These are phyloP conservation scores for Globia sparganii DNA, from an alignment of 2,888 invertebrate species.

Conservation along the genomic window DNA sequence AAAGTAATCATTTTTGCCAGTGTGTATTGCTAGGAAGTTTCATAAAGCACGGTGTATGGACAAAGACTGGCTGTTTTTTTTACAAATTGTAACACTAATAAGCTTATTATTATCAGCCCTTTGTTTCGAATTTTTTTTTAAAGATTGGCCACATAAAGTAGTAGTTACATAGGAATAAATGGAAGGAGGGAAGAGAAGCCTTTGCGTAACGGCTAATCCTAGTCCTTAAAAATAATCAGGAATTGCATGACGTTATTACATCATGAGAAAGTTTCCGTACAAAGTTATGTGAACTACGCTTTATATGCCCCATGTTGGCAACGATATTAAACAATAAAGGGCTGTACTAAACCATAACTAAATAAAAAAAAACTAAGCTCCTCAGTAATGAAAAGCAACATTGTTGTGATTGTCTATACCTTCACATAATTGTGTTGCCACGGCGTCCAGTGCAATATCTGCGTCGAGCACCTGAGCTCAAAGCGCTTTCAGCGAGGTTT, in stretches of 20 bases:
- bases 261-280: too few species aligned
- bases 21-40: not conserved
- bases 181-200: not conserved
- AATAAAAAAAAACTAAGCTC: conserved; percentile 15
- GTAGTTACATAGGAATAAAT: not conserved
- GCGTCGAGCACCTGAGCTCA: conserved; percentile 66
- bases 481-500: conserved; percentile 68
- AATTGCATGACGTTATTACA: not conserved
- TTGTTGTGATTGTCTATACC: conserved; percentile 51
- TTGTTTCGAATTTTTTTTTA: not conserved
- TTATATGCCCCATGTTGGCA: not conserved
- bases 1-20: not conserved
- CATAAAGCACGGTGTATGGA: not conserved
- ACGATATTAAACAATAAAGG: too few species aligned
- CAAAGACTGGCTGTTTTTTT: not conserved
- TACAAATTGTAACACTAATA: not conserved
- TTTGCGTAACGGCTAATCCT: not conserved
- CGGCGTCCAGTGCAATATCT: conserved; percentile 60
- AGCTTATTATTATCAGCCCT: not conserved
- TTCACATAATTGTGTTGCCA: conserved; percentile 42
- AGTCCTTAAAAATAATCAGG: not conserved
- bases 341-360: too few species aligned
- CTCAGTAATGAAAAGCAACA: conserved; percentile 43
- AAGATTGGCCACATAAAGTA: not conserved
- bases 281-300: not conserved